A percentile compares a stretch with the other conserved stretches of the same genome.
These are phyloP conservation scores for Osmerus mordax DNA, from an alignment of 2,113 vertebrate genomes.

Conservation along the genomic window DNA sequence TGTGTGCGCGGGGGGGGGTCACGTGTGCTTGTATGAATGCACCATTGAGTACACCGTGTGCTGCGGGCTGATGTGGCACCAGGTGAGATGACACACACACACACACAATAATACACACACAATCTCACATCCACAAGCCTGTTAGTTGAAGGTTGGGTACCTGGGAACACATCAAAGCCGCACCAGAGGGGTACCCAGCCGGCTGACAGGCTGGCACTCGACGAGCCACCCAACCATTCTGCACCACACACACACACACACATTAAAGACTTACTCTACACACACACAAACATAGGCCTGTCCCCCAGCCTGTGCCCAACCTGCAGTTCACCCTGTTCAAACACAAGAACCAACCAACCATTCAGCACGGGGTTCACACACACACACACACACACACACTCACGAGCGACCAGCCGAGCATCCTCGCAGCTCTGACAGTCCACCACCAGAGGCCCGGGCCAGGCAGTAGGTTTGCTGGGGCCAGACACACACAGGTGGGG, in stretches of 20 bases:
- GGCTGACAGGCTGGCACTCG: slow-evolving; percentile 32
- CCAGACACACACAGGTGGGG: slow-evolving; percentile 56
- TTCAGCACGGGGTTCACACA: slow-evolving; percentile 19
- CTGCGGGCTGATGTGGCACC: slow-evolving; percentile 59
- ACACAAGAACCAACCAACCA: slow-evolving; percentile 44
- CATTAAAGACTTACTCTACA: background rate
- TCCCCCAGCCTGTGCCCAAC: slow-evolving; percentile 40
- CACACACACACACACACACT: slow-evolving; percentile 3
- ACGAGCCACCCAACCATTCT: background rate
- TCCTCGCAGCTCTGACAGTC: background rate
- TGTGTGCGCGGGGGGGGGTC: too few species aligned
- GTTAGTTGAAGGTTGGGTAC: slow-evolving; percentile 58
- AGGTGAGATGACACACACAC: slow-evolving; percentile 61
- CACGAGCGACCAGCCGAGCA: background rate
- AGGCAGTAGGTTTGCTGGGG: too few species aligned
- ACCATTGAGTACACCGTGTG: slow-evolving; percentile 50
- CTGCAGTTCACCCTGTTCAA: slow-evolving; percentile 53
- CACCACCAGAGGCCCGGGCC: background rate
- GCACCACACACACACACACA: slow-evolving; percentile 5
- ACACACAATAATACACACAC: slow-evolving; percentile 31
- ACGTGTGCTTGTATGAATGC: slow-evolving; percentile 45
- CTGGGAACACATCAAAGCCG: slow-evolving; percentile 63
- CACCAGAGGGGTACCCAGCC: slow-evolving; percentile 66
- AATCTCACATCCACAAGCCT: background rate
- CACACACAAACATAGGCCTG: slow-evolving; percentile 7